Base-by-base conservation (phyloP, 2,797 vertebrate species). In the Microtus agrestis region DNA sequence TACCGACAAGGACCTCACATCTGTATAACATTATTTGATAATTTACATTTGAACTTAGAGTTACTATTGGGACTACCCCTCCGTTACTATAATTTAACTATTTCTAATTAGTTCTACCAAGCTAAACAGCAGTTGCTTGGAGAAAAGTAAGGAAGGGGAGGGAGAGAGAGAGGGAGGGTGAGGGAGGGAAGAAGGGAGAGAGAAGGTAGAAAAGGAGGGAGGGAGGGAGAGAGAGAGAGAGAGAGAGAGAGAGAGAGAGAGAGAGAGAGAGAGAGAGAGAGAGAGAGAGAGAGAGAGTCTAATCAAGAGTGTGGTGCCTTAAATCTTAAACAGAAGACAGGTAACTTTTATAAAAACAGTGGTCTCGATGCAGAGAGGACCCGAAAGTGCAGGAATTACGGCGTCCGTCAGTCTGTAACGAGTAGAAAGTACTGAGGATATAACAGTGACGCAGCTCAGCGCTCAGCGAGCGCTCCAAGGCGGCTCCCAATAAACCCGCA, bases 71-170 rank as follows among this genome's bases (percentile, higher is more conserved):
- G 59, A 69, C 29, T 29, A 81, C 59, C 31, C 63, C 15, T 78
- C 43, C 61, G 82, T 76, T 89, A n/a, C 19, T 61, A 81, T 5
- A 31, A 56, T 71, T 51, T 82, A 65, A 65, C 6, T 29, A 76
- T 86, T 96, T 91, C 54, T 69, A 56, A 29, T 94, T 59, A 91
- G 63, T 73, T 87, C 71, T 4, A 89, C 43, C 31, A 78, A 89
- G 90, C 17, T 82, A 93, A 67, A 59, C 31, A 21, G 89, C 86
- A 67, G 87, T n/a, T 56, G 40, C 67, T 86, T 48, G 31, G 59
- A 78, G 56, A 80, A 87, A 93, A 81, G 69, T 2, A 6, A 37
- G 46, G 12, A 23, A 51, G 23, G 19, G 40, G 63, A 14, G 3
- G 5, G 10, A 34, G 14, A 31, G 17, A 51, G 40, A 12, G 19